Evolutionary conservation across 1,140 invertebrate species (phyloP), one percentile per base, ranked within the genome.

Genomic region (Macrobrachium rosenbergii): DNA sequence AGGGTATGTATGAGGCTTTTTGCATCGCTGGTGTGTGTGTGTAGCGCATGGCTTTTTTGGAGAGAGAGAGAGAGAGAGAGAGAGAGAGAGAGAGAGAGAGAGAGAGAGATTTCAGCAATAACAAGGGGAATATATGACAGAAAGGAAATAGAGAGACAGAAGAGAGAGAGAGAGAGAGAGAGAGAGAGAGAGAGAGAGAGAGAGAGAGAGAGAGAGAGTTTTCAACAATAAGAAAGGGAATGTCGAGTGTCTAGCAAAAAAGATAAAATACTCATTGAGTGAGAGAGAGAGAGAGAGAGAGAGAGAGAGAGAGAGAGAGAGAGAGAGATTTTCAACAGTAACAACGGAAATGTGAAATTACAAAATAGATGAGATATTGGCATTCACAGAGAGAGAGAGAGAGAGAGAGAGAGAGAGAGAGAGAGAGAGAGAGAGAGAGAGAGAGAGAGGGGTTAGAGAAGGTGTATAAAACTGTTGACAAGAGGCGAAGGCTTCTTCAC

Each of bases 91-190:
- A 75, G 23, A 23, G 69, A 73, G 17, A 8, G 21, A 21, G 21
- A 5, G 69, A 19, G 69, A 19, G 37, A 45, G 73, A 45, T 37
- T 37, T 16, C 43, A 75, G 37, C 58, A 75, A 14, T 8, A 16
- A 75, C 73, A 43, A 75, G 10, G 28, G 28, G 58, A 17, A 75
- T 45, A 37, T n/a, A n/a, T n/a, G n/a, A n/a, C n/a, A n/a, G n/a
- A n/a, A n/a, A n/a, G n/a, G n/a, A n/a, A n/a, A n/a, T n/a, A n/a
- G n/a, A n/a, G n/a, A n/a, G n/a, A n/a, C n/a, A n/a, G n/a, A n/a
- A n/a, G n/a, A n/a, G n/a, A n/a, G n/a, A n/a, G n/a, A n/a, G 75
- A 52, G 75, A 77, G 75, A 77, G 75, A 77, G 75, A 77, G 75
- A 75, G 73, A 75, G 73, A 75, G 73, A 75, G 73, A 75, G 73